Percentiles rank a stretch among this genome's conserved stretches.
Conservation (phyloP, 2,113 vertebrate species). For the Sinocyclocheilus anophthalmus region DNA sequence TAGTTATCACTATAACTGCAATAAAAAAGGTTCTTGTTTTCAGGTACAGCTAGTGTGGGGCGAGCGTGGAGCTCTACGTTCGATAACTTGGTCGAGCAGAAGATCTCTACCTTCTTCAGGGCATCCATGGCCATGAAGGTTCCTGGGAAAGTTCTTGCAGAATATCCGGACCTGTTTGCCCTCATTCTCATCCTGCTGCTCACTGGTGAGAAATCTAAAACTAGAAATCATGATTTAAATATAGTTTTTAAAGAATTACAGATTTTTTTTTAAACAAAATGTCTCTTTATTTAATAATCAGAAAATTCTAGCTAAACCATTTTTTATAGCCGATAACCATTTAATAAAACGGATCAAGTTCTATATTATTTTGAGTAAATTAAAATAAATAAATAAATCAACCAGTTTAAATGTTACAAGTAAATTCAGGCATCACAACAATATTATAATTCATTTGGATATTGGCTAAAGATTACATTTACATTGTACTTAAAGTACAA, state of each 20-base stretch:
- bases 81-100: constrained; percentile 89
- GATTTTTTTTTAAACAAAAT: too few species aligned
- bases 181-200: constrained; percentile 85
- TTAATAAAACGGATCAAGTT: too few species aligned
- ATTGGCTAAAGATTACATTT: too few species aligned
- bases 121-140: constrained; percentile 76
- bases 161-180: constrained; percentile 90
- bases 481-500: too few species aligned
- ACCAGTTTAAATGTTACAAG: too few species aligned
- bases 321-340: too few species aligned
- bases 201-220: constrained; percentile 77
- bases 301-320: neutral
- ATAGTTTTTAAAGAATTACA: neutral
- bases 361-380: neutral
- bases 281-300: too few species aligned
- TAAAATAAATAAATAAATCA: neutral
- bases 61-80: constrained; percentile 94
- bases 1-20: neutral
- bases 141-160: constrained; percentile 78
- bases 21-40: constrained; percentile 25
- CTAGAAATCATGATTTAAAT: neutral
- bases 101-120: constrained; percentile 85
- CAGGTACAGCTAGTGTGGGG: constrained; percentile 92
- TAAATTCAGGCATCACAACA: neutral
- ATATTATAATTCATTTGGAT: neutral